phyloP scores from a whole-genome alignment of 2,113 vertebrate species.

The Nestor notabilis region DNA sequence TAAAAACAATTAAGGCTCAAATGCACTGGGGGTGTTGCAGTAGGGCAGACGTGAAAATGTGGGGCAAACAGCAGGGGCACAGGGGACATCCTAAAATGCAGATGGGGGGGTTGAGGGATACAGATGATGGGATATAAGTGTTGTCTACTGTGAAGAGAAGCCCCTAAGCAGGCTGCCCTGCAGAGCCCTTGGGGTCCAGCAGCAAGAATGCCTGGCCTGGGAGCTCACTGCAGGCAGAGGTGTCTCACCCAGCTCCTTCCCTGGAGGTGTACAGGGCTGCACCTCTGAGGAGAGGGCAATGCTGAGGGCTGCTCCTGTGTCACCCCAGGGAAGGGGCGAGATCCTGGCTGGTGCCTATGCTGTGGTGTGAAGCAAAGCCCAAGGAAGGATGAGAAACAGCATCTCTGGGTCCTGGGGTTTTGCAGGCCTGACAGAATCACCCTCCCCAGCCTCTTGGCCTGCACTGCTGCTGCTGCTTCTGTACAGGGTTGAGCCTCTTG shows the following conservation, averaged over 20 bases:
- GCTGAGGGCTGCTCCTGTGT: background rate
- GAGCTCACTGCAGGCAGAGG: background rate
- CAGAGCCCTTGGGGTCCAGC: background rate
- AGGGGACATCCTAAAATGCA: background rate
- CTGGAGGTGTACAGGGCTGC: background rate
- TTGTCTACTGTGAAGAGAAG: background rate
- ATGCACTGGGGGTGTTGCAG: background rate
- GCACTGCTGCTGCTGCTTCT: background rate
- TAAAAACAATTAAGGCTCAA: background rate
- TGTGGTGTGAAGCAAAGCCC: background rate
- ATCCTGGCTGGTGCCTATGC: fast-evolving
- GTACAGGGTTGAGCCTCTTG: background rate
- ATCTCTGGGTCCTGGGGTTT: background rate
- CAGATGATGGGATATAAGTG: background rate
- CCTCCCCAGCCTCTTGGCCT: background rate
- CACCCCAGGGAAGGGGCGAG: background rate
- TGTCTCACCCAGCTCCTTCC: background rate
- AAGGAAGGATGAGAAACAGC: background rate
- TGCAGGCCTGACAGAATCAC: background rate
- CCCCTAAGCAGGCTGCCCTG: background rate
- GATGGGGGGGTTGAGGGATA: fast-evolving
- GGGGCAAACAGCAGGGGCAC: background rate
- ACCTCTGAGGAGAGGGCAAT: fast-evolving
- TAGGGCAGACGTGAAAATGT: background rate
- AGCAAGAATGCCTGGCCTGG: background rate